phyloP scores from a whole-genome alignment of 2,113 vertebrate species.

The Sterrhoptilus dennistouni region DNA sequence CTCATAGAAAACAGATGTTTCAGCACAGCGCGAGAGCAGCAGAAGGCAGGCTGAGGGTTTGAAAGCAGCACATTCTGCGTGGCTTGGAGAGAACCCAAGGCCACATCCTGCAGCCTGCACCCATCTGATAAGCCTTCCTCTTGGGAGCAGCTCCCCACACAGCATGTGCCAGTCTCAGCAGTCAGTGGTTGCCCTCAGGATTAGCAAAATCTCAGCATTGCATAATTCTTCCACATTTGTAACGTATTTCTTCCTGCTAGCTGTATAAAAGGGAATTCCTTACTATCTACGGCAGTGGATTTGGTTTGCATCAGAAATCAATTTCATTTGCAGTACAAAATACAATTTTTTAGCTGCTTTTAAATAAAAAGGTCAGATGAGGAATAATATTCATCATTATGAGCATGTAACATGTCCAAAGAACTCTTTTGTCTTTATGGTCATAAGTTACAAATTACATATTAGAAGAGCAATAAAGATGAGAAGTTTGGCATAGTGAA shows the following conservation, averaged over 20 bases:
- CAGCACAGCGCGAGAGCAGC: background rate
- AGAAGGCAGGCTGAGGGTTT: background rate
- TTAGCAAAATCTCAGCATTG: slow-evolving; percentile 11
- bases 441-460: background rate
- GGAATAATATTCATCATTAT: background rate
- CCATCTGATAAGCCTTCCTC: background rate
- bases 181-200: background rate
- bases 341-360: background rate
- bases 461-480: background rate
- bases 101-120: background rate
- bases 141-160: background rate
- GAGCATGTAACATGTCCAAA: background rate
- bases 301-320: background rate
- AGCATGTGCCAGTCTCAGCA: background rate
- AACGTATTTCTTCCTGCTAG: slow-evolving; percentile 10
- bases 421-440: background rate
- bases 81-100: slow-evolving; percentile 37
- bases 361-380: background rate
- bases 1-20: slow-evolving; percentile 53
- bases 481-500: background rate
- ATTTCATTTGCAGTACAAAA: background rate
- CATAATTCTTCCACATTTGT: slow-evolving; percentile 2
- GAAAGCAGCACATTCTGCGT: background rate
- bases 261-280: background rate
- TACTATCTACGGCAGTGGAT: background rate